Percentiles rank a stretch among this genome's conserved stretches.
Evolutionary conservation across 2,888 invertebrate species (phyloP).

Genomic region (Protonemura montana): DNA sequence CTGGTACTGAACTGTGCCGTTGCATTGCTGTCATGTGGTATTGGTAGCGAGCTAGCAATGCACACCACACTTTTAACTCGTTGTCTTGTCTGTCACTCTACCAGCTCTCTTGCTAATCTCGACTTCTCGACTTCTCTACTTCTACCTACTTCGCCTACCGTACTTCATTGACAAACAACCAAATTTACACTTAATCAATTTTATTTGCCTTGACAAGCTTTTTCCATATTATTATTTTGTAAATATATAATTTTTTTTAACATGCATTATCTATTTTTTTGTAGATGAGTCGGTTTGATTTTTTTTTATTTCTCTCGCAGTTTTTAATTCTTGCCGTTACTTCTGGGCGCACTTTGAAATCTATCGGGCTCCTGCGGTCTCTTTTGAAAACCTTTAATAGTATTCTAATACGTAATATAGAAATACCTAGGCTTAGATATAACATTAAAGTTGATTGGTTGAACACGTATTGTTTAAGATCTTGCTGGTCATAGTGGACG

Average conservation of each 20-base stretch:
- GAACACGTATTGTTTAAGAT: no score
- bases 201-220: background rate
- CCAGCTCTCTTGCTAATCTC: background rate
- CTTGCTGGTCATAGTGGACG: no score
- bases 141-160: constrained; percentile 14
- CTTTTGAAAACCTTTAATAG: no score
- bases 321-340: background rate
- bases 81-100: background rate
- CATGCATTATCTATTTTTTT: background rate
- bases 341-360: background rate
- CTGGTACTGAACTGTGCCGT: background rate
- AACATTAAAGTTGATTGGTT: no score
- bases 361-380: no score
- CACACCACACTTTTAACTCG: background rate
- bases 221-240: background rate
- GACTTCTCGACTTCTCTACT: constrained; percentile 2
- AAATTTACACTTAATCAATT: background rate
- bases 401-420: no score
- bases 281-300: background rate
- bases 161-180: background rate
- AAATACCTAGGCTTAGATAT: no score
- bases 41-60: background rate
- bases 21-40: background rate
- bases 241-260: background rate
- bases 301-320: background rate